Evolutionary conservation across 2,113 vertebrate genomes (phyloP), one percentile per base, ranked within the genome.

Genomic region (Thymallus thymallus): DNA sequence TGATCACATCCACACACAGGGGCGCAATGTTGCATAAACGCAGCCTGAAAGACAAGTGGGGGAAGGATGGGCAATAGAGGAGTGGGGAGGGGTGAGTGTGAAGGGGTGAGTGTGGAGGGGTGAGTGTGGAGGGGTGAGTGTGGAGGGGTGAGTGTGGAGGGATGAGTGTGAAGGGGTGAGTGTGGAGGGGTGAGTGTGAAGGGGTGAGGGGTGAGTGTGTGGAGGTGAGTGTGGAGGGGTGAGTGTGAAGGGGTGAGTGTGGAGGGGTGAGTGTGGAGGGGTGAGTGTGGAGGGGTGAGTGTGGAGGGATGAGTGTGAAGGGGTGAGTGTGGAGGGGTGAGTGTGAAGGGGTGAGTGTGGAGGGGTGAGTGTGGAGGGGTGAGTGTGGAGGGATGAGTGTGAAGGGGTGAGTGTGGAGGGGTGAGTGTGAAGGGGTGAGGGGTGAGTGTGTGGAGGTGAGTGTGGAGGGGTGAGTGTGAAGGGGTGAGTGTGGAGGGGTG

Each of bases 1-100:
- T 88, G 86, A 89, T 89, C 89, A 87, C 85, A 87, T 70, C 66
- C 23, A 80, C 88, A 84, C 88, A 83, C 81, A 77, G 80, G 80
- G 87, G 90, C 90, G 85, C 80, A 73, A 64, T 61, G 82, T 92
- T 93, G 88, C 77, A 30, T 92, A 93, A 93, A 85, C 80, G 80
- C 76, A 80, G 84, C 77, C 80, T 86, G 76, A 84, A 81, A 88
- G 78, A 56, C n/a, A 80, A 73, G 55, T 67, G 71, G 72, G 61
- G 73, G 64, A 89, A 85, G 84, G 26, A 26, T 26, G 26, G 71
- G 72, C 18, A 26, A 30, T 18, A 29, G 56, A 63, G 77, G 61
- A 5, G 48, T 41, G 6, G 6, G 10, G 18, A 22, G 45, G 13
- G 91, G 91, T 92, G 90, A 89, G 80, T 83, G 76, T 68, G 83